phyloP scores from a whole-genome alignment of 1,140 invertebrate genomes.

The Papilio polytes region DNA sequence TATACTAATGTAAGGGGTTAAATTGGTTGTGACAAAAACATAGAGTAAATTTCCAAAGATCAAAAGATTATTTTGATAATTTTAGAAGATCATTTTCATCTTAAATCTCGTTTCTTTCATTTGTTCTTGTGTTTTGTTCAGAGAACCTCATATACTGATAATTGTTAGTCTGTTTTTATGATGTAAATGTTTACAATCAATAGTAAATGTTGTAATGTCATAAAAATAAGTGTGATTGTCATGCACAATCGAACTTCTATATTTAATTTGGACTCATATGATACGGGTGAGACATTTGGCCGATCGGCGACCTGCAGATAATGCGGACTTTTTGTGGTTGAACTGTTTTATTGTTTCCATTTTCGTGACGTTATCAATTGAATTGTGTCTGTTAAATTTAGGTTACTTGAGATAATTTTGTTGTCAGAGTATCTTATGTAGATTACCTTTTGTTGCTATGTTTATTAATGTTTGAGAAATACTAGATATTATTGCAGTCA shows the following conservation, averaged over 20 bases:
- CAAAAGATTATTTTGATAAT: no score
- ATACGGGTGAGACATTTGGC: slow-evolving; percentile 61
- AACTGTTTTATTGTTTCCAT: slow-evolving; percentile 73
- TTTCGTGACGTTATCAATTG: slow-evolving; percentile 66
- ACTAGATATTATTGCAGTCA: no score
- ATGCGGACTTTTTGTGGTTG: slow-evolving; percentile 61
- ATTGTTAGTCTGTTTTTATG: not conserved
- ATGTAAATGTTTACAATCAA: not conserved
- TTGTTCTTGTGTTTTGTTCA: not conserved
- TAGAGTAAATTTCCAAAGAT: no score
- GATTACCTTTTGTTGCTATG: slow-evolving; percentile 32
- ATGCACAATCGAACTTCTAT: slow-evolving; percentile 29
- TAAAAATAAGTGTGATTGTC: slow-evolving; percentile 18
- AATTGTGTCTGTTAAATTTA: slow-evolving; percentile 65
- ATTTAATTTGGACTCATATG: slow-evolving; percentile 42
- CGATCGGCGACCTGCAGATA: slow-evolving; percentile 67
- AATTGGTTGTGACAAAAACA: no score
- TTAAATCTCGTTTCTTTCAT: no score
- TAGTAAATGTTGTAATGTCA: not conserved
- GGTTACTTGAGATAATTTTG: slow-evolving; percentile 66
- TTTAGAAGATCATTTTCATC: no score
- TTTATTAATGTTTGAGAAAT: slow-evolving; percentile 4
- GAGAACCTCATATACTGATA: not conserved
- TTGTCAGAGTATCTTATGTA: slow-evolving; percentile 48
- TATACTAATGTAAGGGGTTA: no score